Conservation (phyloP, 2,797 vertebrate genomes). For the Myripristis jacobus region DNA sequence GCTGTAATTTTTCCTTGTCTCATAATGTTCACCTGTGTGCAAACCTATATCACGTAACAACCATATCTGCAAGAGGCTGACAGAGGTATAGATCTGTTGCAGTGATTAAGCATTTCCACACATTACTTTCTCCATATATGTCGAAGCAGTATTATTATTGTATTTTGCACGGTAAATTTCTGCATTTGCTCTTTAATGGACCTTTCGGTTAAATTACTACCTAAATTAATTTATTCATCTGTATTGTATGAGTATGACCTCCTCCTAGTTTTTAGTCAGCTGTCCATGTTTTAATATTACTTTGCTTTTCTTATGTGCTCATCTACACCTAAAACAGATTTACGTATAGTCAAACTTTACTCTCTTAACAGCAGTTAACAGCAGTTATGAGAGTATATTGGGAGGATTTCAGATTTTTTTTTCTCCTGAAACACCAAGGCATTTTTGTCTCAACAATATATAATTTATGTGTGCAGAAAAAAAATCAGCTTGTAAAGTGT, state of each 20-base stretch:
- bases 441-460: neutral
- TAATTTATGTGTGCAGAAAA: neutral
- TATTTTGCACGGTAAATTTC: no score
- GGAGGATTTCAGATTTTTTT: neutral
- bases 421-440: neutral
- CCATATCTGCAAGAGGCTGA: neutral
- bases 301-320: neutral
- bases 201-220: no score
- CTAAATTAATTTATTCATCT: no score
- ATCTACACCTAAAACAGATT: neutral
- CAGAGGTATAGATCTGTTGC: neutral
- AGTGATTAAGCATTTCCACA: neutral
- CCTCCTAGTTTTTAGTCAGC: no score
- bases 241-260: no score
- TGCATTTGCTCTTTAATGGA: no score
- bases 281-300: no score
- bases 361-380: constrained; percentile 9
- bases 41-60: neutral
- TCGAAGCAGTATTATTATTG: no score
- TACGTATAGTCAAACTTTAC: neutral
- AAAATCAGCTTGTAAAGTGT: neutral
- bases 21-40: neutral
- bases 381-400: constrained; percentile 16
- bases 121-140: no score
- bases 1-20: neutral